phyloP scores from a whole-genome alignment of 2,797 vertebrate genomes.

The Petrocephalus sullivani region DNA sequence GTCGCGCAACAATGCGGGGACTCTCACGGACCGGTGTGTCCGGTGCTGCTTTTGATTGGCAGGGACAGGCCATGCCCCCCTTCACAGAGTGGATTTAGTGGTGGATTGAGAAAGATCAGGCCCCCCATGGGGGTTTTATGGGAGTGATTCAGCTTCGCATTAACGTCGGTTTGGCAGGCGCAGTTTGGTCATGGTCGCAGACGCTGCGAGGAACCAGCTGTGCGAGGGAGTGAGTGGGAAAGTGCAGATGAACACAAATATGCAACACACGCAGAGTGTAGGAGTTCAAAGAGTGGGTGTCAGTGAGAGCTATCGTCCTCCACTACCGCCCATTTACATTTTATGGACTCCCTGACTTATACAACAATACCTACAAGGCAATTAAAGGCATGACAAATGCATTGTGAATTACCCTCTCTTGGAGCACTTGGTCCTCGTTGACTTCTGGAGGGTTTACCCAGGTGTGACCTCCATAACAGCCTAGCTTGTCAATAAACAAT shows the following conservation, averaged over 20 bases:
- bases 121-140: background rate
- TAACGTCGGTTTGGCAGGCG: background rate
- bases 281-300: constrained; percentile 5
- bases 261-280: background rate
- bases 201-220: background rate
- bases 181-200: background rate
- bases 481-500: background rate
- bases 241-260: background rate
- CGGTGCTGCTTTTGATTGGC: background rate
- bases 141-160: background rate
- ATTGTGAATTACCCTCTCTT: background rate
- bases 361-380: background rate
- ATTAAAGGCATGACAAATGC: background rate
- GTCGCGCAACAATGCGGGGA: background rate
- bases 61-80: background rate
- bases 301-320: background rate
- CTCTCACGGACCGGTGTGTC: background rate
- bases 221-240: background rate
- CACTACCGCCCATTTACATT: background rate
- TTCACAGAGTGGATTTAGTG: background rate
- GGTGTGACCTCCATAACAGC: background rate
- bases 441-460: background rate
- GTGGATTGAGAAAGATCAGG: background rate
- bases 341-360: background rate
- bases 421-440: background rate